Evolutionary conservation across 2,113 vertebrate species (phyloP).

Genomic region (Pseudois nayaur): DNA sequence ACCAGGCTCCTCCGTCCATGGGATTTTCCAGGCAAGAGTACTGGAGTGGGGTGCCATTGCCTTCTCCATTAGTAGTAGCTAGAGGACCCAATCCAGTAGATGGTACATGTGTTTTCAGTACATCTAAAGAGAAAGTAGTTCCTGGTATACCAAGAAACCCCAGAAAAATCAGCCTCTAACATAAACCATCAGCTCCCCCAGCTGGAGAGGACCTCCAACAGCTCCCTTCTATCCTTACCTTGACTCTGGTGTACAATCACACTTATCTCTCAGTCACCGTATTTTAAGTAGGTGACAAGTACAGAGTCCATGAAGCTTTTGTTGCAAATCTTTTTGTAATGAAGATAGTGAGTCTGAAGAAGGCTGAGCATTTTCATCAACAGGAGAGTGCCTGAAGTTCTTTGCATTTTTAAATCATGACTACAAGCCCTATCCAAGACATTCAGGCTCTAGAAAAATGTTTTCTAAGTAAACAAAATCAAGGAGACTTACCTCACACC

Average conservation of each 20-base stretch:
- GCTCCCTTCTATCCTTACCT: background rate
- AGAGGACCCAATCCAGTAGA: background rate
- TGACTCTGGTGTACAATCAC: background rate
- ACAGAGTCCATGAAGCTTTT: background rate
- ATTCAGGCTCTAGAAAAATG: background rate
- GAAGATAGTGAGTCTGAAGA: background rate
- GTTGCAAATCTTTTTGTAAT: background rate
- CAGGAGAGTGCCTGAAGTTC: background rate
- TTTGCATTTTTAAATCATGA: conserved; percentile 5
- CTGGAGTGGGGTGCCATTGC: too few species aligned
- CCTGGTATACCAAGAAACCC: background rate
- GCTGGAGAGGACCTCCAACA: background rate
- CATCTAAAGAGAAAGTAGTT: background rate
- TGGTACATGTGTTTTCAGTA: background rate
- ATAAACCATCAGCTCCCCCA: background rate
- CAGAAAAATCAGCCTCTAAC: background rate
- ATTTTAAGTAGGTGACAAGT: background rate
- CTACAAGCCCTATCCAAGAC: background rate
- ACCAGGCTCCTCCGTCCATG: too few species aligned
- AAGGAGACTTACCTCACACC: conserved; percentile 85
- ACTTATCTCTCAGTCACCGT: background rate
- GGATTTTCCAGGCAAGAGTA: too few species aligned
- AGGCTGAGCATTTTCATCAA: background rate
- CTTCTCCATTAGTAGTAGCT: background rate
- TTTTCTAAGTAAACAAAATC: background rate